Evolutionary conservation across 2,888 invertebrate genomes (phyloP).

Genomic region (Nysson spinosus): DNA sequence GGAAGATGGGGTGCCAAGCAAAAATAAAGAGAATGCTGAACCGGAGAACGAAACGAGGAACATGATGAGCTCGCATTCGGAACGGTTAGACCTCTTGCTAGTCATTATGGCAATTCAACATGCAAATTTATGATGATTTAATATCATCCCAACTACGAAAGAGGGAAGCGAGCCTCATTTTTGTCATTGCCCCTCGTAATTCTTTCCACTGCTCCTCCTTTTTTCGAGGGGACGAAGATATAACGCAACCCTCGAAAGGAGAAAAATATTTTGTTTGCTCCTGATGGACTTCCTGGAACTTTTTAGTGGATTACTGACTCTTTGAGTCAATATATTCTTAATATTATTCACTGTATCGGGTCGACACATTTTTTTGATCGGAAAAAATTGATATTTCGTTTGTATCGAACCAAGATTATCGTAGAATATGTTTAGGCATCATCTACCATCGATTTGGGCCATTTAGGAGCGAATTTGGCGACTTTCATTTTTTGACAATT

Average conservation of each 20-base stretch:
- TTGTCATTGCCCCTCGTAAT: constrained; percentile 40
- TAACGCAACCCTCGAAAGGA: not conserved
- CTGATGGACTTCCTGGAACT: no score
- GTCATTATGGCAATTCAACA: constrained; percentile 68
- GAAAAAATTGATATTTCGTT: no score
- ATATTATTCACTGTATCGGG: no score
- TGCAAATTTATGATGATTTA: constrained; percentile 72
- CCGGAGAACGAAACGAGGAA: constrained; percentile 36
- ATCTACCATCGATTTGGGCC: no score
- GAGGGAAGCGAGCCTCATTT: constrained; percentile 34
- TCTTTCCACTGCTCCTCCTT: constrained; percentile 13
- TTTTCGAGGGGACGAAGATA: no score
- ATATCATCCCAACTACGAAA: constrained; percentile 59
- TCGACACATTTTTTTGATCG: no score
- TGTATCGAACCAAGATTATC: no score
- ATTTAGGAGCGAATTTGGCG: no score
- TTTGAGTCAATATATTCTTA: no score
- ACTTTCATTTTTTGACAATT: no score
- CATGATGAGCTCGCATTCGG: constrained; percentile 53
- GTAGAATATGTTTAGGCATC: no score
- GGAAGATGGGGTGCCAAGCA: not conserved
- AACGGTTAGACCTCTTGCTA: constrained; percentile 56
- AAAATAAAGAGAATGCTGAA: constrained; percentile 11
- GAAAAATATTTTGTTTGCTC: not conserved
- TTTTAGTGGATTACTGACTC: no score